Evolutionary conservation across 2,797 vertebrate genomes (phyloP).

Genomic region (Chiloscyllium punctatum): DNA sequence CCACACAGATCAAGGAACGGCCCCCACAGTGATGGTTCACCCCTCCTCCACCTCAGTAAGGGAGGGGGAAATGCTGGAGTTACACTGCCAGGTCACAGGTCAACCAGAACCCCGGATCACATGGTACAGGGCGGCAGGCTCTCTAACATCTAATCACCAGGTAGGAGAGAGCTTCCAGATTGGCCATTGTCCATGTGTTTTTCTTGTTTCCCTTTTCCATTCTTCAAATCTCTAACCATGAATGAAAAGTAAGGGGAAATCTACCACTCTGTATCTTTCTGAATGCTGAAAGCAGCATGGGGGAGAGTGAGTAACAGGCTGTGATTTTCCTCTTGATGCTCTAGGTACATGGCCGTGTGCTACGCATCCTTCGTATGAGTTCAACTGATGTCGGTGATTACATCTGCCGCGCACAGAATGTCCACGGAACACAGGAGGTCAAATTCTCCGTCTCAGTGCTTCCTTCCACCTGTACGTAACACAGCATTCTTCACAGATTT

Average conservation of each 20-base stretch:
- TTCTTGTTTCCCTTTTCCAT: neutral
- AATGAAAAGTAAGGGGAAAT: neutral
- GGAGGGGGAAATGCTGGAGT: slow-evolving; percentile 80
- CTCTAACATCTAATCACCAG: slow-evolving; percentile 77
- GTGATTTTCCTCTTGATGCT: slow-evolving; percentile 22
- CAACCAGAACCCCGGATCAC: slow-evolving; percentile 65
- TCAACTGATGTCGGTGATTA: slow-evolving; percentile 81
- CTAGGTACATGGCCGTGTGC: slow-evolving; percentile 56
- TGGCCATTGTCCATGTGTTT: neutral
- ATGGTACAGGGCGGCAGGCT: slow-evolving; percentile 71
- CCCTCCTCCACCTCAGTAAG: slow-evolving; percentile 70
- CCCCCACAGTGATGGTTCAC: slow-evolving; percentile 67
- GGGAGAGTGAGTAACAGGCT: neutral
- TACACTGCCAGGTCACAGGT: slow-evolving; percentile 71
- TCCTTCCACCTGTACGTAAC: slow-evolving; percentile 42
- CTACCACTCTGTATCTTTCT: neutral
- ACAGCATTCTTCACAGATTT: neutral
- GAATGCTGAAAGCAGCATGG: no score
- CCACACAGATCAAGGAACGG: slow-evolving; percentile 54
- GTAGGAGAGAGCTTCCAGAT: slow-evolving; percentile 51
- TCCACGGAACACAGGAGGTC: slow-evolving; percentile 57
- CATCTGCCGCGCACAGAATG: slow-evolving; percentile 67
- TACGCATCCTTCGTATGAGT: slow-evolving; percentile 69
- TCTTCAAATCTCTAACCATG: neutral
- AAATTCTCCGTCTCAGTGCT: slow-evolving; percentile 71